These are phyloP conservation scores for Myoxocephalus aenaeus DNA, from an alignment of 2,797 vertebrate species.

Conservation along the genomic window DNA sequence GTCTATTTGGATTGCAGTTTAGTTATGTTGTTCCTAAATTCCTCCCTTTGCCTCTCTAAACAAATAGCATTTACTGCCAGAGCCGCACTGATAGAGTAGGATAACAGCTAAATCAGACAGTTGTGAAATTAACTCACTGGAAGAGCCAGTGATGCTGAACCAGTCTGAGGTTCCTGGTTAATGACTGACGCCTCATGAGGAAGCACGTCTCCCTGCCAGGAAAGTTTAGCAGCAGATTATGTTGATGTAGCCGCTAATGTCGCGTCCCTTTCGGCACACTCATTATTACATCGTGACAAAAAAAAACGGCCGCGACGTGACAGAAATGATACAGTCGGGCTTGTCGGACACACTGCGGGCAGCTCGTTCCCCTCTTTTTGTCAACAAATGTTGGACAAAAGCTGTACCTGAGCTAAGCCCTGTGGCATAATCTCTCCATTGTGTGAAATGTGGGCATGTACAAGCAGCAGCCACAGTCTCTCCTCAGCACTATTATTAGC, in stretches of 20 bases:
- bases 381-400: conserved; percentile 67
- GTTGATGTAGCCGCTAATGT: conserved; percentile 58
- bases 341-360: conserved; percentile 49
- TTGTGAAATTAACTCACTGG: conserved; percentile 34
- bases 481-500: conserved; percentile 52
- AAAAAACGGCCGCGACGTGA: conserved; percentile 32
- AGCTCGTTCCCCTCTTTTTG: conserved; percentile 60
- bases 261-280: conserved; percentile 41
- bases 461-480: conserved; percentile 57
- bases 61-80: conserved; percentile 11
- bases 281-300: conserved; percentile 52
- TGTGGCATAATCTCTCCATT: conserved; percentile 68
- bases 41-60: conserved; percentile 20
- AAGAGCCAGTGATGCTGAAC: conserved; percentile 49
- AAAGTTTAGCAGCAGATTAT: conserved; percentile 55
- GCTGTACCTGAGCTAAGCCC: conserved; percentile 71
- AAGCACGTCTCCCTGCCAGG: conserved; percentile 47
- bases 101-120: conserved; percentile 32
- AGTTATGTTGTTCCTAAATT: conserved; percentile 33
- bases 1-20: conserved; percentile 45
- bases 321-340: conserved; percentile 50
- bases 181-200: conserved; percentile 55
- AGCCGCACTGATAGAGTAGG: neutral
- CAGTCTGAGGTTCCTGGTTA: conserved; percentile 48
- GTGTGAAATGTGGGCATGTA: conserved; percentile 63